Evolutionary conservation across 2,888 invertebrate genomes (phyloP), one percentile per base, ranked within the genome.

Genomic region (Entomobrya multifasciata): DNA sequence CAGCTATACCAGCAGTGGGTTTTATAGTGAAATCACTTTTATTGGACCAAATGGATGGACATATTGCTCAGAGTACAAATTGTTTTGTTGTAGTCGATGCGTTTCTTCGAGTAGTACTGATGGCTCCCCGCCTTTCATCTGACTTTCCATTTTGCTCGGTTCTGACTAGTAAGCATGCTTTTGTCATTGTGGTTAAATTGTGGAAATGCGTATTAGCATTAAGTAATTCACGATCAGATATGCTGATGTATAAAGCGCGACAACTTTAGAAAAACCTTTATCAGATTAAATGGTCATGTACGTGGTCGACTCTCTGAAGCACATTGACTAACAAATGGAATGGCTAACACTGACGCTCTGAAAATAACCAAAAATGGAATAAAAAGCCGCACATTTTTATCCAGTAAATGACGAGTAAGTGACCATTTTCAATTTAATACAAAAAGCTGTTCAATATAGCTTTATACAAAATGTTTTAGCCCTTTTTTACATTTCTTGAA

Each of bases 211-310:
- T 8, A 65, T 49, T 49, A 15, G 13, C n/a, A 49, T 49, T n/a
- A 13, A 49, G 15, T 57, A n/a, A n/a, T 17, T 22, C 11, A 57
- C 20, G 13, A 57, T 10, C 57, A 57, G 36, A 36, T 36, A 36
- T 36, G 8, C 36, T 36, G 8, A 36, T 36, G 36, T 65, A 47
- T 11, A 22, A 20, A 44, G 41, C 1, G 1, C n/a, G 30, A 17
- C 36, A 49, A 4, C 20, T 20, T 27, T 25, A 49, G 49, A 6
- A 47, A 25, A 25, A 52, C 49, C 17, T 27, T 47, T 72, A 72
- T 72, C 72, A 49, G 72, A 72, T 72, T 49, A 72, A 72, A 72
- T 52, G 49, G 25, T 47, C 36, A 65, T 67, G 67, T 41, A 30
- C 27, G 20, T 44, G 49, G 72, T 72, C 49, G 72, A 49, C 47